Conservation (phyloP, 2,113 vertebrate genomes). For the Bothrops jararaca region DNA sequence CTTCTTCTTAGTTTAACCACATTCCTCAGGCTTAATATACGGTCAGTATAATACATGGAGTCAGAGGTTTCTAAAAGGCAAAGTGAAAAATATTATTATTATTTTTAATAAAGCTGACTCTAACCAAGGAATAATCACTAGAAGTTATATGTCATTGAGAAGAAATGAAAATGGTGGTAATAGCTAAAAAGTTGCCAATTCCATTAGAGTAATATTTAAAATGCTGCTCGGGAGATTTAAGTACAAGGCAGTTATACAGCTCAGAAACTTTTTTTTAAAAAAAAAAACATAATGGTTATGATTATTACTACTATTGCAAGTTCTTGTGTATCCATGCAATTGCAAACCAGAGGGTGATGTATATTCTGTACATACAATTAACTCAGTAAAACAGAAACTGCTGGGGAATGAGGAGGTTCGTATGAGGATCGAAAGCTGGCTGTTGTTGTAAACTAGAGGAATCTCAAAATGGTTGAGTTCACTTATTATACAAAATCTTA, state of each 20-base stretch:
- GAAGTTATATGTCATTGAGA: constrained; percentile 18
- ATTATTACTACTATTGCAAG: neutral
- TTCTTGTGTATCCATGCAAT: neutral
- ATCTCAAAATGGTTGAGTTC: neutral
- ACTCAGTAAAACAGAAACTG: neutral
- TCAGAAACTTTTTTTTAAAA: neutral
- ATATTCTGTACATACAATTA: neutral
- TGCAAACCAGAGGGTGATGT: neutral
- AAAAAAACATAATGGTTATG: neutral
- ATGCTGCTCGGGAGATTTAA: neutral
- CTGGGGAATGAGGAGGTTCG: neutral
- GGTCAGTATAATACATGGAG: neutral
- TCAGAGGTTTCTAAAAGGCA: constrained; percentile 1
- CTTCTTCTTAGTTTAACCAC: neutral
- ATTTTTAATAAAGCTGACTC: constrained; percentile 9
- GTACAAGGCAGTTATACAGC: neutral
- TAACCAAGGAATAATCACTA: constrained; percentile 27
- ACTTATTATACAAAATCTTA: neutral
- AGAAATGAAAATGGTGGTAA: constrained; percentile 18
- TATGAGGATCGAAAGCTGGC: neutral
- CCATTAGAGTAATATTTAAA: constrained; percentile 30
- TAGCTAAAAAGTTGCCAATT: constrained; percentile 27
- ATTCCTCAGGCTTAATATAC: neutral
- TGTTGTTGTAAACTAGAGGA: neutral
- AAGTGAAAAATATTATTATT: constrained; percentile 12